Conservation (phyloP, 2,113 vertebrate species). For the Erinaceus europaeus region DNA sequence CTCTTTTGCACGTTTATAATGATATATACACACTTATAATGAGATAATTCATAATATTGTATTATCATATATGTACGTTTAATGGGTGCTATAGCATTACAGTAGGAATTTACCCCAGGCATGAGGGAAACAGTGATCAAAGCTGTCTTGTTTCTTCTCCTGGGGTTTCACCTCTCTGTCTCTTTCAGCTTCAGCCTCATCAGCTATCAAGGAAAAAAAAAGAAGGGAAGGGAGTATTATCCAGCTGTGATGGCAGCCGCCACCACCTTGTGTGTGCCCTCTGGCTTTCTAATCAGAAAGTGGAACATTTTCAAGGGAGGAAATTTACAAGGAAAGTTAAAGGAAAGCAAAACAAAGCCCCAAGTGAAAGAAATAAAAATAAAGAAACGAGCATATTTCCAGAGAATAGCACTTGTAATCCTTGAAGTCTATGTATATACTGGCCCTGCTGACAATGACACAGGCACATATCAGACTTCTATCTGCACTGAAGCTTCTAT, state of each 20-base stretch:
- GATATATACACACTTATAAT: neutral
- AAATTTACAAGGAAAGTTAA: conserved; percentile 45
- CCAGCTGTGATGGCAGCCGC: conserved; percentile 67
- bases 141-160: conserved; percentile 46
- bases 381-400: neutral
- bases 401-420: neutral
- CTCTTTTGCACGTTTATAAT: neutral
- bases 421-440: neutral
- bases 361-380: neutral
- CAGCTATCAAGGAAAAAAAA: conserved; percentile 4
- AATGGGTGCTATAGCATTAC: neutral
- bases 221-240: neutral
- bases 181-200: conserved; percentile 16
- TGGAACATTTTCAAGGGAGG: conserved; percentile 54
- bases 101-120: neutral
- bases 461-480: neutral
- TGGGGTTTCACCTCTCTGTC: conserved; percentile 40
- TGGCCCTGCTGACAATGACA: neutral
- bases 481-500: fast-evolving
- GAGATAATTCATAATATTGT: no score
- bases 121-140: neutral
- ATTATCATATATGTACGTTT: neutral
- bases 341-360: conserved; percentile 37
- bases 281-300: conserved; percentile 57
- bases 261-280: conserved; percentile 26